phyloP scores from a whole-genome alignment of 2,797 vertebrate species.

The Sebastes trivittatus region DNA sequence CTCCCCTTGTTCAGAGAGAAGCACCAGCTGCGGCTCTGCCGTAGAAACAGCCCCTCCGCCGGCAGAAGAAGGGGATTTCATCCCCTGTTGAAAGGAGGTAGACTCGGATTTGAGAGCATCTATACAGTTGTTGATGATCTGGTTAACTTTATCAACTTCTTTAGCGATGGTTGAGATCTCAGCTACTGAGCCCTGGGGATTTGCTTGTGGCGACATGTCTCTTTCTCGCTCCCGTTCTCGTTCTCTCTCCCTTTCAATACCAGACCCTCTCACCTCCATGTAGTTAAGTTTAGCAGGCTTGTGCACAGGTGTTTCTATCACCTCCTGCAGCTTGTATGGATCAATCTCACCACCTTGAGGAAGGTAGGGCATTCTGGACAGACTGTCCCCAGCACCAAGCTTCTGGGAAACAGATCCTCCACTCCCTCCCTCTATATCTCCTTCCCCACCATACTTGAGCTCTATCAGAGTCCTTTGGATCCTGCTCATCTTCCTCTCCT shows the following conservation, averaged over 20 bases:
- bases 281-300: slow-evolving; percentile 93
- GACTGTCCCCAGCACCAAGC: slow-evolving; percentile 83
- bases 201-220: slow-evolving; percentile 83
- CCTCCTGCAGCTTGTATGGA: slow-evolving; percentile 92
- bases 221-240: slow-evolving; percentile 79
- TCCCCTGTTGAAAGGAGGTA: slow-evolving; percentile 89
- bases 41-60: slow-evolving; percentile 87
- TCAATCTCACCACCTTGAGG: slow-evolving; percentile 88
- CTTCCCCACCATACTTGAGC: slow-evolving; percentile 88
- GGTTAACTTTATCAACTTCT: slow-evolving; percentile 98
- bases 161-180: slow-evolving; percentile 98
- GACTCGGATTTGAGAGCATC: slow-evolving; percentile 98
- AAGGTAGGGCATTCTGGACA: slow-evolving; percentile 92
- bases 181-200: slow-evolving; percentile 90
- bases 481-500: slow-evolving; percentile 89
- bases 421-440: slow-evolving; percentile 68
- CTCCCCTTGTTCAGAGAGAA: slow-evolving; percentile 92
- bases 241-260: slow-evolving; percentile 81
- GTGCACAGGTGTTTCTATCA: slow-evolving; percentile 86
- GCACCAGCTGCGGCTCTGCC: slow-evolving; percentile 91
- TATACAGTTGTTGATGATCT: slow-evolving; percentile 99
- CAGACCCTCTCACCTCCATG: slow-evolving; percentile 93
- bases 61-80: slow-evolving; percentile 72
- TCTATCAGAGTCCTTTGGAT: slow-evolving; percentile 95
- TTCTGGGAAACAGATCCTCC: slow-evolving; percentile 87